phyloP scores from a whole-genome alignment of 2,888 invertebrate genomes.

The Petrolisthes manimaculis region DNA sequence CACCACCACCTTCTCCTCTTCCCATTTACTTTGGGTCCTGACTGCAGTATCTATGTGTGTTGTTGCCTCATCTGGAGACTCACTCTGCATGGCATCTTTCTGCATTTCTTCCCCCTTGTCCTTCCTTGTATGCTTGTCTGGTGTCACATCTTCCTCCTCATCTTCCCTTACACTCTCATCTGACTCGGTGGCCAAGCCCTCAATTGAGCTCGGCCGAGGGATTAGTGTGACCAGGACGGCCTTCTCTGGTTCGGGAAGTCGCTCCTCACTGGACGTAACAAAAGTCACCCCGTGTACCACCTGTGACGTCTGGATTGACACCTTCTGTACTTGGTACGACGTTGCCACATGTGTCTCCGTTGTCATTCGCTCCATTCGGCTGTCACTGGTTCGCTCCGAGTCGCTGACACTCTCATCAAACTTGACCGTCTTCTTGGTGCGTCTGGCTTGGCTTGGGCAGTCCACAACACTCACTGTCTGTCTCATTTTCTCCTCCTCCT shows the following conservation, averaged over 20 bases:
- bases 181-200: conserved; percentile 18
- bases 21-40: too few relatives aligned
- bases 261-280: conserved; percentile 31
- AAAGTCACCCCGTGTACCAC: conserved; percentile 46
- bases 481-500: not conserved
- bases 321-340: conserved; percentile 10
- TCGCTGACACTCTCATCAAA: too few relatives aligned
- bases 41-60: too few relatives aligned
- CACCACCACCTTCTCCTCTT: too few relatives aligned
- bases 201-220: conserved; percentile 43
- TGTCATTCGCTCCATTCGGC: not conserved
- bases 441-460: not conserved
- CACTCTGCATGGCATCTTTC: too few relatives aligned
- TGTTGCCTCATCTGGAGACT: too few relatives aligned
- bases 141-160: not conserved
- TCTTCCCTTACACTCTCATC: conserved; percentile 23
- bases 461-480: not conserved
- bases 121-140: too few relatives aligned
- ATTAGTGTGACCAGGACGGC: conserved; percentile 49
- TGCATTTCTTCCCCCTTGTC: too few relatives aligned
- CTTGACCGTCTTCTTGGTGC: not conserved
- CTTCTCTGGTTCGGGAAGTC: conserved; percentile 33
- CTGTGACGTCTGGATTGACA: conserved; percentile 40
- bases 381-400: not conserved
- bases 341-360: not conserved